Evolutionary conservation across 2,113 vertebrate genomes (phyloP).

Genomic region (Rhineura floridana): DNA sequence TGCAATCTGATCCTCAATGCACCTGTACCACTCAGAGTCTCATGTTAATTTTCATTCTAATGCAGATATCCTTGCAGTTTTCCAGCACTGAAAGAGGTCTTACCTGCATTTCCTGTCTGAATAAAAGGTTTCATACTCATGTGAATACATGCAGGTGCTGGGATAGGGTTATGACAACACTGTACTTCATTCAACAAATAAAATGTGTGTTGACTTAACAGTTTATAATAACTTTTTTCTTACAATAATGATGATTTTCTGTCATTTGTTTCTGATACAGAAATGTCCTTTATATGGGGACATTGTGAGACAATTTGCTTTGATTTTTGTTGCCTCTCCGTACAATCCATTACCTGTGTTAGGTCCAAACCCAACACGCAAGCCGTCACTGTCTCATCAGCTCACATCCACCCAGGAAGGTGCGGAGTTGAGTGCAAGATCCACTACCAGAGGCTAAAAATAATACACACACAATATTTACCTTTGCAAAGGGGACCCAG

Average conservation of each 20-base stretch:
- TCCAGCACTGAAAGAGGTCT: background rate
- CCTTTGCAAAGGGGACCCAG: too few relatives aligned
- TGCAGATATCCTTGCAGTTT: background rate
- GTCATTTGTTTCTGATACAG: background rate
- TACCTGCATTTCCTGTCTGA: background rate
- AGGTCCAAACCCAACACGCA: too few relatives aligned
- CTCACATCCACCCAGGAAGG: too few relatives aligned
- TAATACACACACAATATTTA: too few relatives aligned
- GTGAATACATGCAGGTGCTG: background rate
- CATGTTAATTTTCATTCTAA: background rate
- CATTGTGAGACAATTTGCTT: background rate
- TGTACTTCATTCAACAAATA: background rate
- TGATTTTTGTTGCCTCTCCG: background rate
- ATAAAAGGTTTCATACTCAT: background rate
- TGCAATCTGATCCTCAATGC: background rate
- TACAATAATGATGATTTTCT: background rate
- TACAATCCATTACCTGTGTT: background rate
- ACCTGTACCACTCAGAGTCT: background rate
- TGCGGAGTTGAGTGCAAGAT: too few relatives aligned
- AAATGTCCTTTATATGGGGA: background rate
- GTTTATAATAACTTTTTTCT: background rate
- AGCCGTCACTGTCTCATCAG: too few relatives aligned
- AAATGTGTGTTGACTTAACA: background rate
- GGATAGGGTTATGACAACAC: background rate
- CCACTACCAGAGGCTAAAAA: too few relatives aligned